phyloP scores from a whole-genome alignment of 2,113 vertebrate species.

The Odontophorus gujanensis region DNA sequence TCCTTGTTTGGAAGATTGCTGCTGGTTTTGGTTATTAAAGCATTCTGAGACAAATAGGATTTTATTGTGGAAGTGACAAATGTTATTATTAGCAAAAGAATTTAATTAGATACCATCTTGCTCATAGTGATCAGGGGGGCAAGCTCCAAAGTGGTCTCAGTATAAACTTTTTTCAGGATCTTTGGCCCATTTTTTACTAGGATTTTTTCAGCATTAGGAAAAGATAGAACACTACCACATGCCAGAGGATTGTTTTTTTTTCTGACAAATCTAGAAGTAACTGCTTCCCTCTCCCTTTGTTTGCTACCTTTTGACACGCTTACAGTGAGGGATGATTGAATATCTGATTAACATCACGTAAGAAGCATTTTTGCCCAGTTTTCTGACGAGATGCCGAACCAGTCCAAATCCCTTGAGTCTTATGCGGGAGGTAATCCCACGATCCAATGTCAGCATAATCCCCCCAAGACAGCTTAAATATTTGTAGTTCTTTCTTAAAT shows the following conservation, averaged over 20 bases:
- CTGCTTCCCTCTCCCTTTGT: constrained; percentile 18
- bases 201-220: not conserved
- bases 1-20: not conserved
- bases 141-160: not conserved
- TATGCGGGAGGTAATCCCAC: constrained; percentile 75
- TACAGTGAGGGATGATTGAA: constrained; percentile 54
- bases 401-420: constrained; percentile 76
- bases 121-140: not conserved
- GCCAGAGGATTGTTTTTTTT: not conserved
- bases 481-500: constrained; percentile 78
- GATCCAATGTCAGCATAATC: constrained; percentile 78
- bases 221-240: not conserved
- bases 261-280: not conserved
- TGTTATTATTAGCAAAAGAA: constrained; percentile 7
- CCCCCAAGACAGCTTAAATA: constrained; percentile 76
- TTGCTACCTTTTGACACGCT: constrained; percentile 47
- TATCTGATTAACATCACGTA: constrained; percentile 73
- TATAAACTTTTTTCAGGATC: not conserved
- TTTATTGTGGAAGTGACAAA: not conserved
- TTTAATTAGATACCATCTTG: constrained; percentile 10
- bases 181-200: not conserved
- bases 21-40: not conserved
- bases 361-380: constrained; percentile 64
- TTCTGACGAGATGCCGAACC: constrained; percentile 68
- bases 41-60: not conserved